phyloP scores from a whole-genome alignment of 2,797 vertebrate species.

The Enteromius fasciolatus region DNA sequence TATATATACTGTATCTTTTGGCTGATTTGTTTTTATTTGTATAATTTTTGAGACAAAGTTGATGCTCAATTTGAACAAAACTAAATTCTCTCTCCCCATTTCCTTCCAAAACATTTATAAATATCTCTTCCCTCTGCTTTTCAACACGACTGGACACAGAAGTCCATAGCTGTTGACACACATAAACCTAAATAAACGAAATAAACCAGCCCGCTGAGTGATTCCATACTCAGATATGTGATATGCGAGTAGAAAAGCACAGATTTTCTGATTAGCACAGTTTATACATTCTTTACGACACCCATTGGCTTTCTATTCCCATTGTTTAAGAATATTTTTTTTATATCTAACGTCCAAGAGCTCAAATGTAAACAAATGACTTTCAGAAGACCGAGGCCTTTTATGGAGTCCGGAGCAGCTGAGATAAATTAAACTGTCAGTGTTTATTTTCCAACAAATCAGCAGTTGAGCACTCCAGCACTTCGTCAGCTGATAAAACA shows the following conservation, averaged over 20 bases:
- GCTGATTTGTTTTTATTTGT: conserved; percentile 15
- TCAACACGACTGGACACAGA: not conserved
- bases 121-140: conserved; percentile 21
- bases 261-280: not conserved
- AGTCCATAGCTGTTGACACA: conserved; percentile 17
- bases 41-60: conserved; percentile 4
- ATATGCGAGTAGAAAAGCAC: not conserved
- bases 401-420: conserved; percentile 56
- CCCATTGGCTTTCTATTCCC: not conserved
- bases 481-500: conserved; percentile 40
- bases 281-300: not conserved
- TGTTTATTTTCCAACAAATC: conserved; percentile 62
- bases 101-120: conserved; percentile 17
- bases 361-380: conserved; percentile 52
- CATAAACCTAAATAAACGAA: conserved; percentile 21
- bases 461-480: conserved; percentile 41
- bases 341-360: conserved; percentile 43
- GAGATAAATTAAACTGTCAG: conserved; percentile 50
- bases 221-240: not conserved
- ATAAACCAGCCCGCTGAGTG: conserved; percentile 1
- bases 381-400: conserved; percentile 56
- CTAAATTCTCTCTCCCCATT: not conserved
- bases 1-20: not conserved
- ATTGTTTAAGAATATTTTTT: conserved; percentile 35
- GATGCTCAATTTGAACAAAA: not conserved